These are phyloP conservation scores for Pseudochromis fuscus DNA, from an alignment of 2,797 vertebrate species.

Conservation along the genomic window DNA sequence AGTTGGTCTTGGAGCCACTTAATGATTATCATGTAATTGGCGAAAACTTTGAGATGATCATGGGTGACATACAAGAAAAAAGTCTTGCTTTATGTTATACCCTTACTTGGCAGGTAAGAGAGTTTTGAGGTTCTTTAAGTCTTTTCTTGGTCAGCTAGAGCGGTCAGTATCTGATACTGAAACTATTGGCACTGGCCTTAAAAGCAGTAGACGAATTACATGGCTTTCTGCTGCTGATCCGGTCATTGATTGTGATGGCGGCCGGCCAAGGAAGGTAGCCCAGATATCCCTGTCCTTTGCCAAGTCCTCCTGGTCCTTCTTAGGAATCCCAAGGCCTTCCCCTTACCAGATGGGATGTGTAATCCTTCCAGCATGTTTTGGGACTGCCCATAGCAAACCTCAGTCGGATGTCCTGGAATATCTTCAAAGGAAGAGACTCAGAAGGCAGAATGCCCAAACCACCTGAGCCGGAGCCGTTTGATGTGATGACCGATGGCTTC, in stretches of 20 bases:
- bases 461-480: not conserved
- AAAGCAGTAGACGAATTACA: not conserved
- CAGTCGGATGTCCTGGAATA: not conserved
- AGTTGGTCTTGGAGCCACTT: no score
- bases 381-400: not conserved
- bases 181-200: not conserved
- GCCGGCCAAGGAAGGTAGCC: not conserved
- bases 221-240: not conserved
- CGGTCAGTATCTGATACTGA: not conserved
- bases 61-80: not conserved
- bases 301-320: not conserved
- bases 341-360: not conserved
- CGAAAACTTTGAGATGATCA: no score
- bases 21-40: no score
- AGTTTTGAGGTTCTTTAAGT: not conserved
- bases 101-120: not conserved
- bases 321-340: not conserved
- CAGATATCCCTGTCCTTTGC: not conserved
- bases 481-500: not conserved
- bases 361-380: not conserved
- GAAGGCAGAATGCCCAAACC: not conserved
- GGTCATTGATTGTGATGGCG: not conserved
- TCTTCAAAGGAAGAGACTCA: not conserved
- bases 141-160: not conserved
- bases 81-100: not conserved